A percentile compares a stretch with the other conserved stretches of the same genome.
phyloP scores from a whole-genome alignment of 2,113 vertebrate genomes.

The Saimiri boliviensis region DNA sequence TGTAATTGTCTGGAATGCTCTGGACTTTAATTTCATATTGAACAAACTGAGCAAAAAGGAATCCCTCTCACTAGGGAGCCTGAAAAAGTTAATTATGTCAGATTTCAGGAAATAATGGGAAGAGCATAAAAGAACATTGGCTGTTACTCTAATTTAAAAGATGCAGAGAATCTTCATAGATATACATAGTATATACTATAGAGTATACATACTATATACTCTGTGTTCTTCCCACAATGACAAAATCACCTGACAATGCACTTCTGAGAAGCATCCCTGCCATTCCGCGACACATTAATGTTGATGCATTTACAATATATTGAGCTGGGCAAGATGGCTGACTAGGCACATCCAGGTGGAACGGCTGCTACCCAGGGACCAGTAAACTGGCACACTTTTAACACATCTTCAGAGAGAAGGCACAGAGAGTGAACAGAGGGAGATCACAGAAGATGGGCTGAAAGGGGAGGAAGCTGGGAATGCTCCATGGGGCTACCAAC shows the following conservation, averaged over 20 bases:
- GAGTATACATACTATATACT: not conserved
- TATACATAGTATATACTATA: too few species aligned
- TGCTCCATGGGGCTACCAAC: too few species aligned
- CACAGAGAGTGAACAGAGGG: too few species aligned
- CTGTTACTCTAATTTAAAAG: not conserved
- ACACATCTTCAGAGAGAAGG: not conserved
- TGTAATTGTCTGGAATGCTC: not conserved
- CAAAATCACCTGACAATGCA: not conserved
- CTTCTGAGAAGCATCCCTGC: not conserved
- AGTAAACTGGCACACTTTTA: too few species aligned
- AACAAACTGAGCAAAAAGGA: slow-evolving; percentile 4
- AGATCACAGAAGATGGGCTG: too few species aligned
- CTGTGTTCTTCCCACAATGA: not conserved
- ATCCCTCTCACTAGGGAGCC: not conserved
- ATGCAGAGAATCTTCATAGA: not conserved
- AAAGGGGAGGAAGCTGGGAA: too few species aligned
- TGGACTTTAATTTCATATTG: not conserved
- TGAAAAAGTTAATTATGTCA: not conserved
- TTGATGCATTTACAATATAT: not conserved
- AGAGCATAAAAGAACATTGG: not conserved
- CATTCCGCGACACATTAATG: too few species aligned
- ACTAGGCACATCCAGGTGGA: too few species aligned
- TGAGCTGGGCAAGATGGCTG: not conserved
- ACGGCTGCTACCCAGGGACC: too few species aligned
- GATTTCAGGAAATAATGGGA: not conserved